Percentiles rank a stretch among this genome's conserved stretches.
Conservation (phyloP, 2,888 invertebrate species). For the Muschampia plurimacula region DNA sequence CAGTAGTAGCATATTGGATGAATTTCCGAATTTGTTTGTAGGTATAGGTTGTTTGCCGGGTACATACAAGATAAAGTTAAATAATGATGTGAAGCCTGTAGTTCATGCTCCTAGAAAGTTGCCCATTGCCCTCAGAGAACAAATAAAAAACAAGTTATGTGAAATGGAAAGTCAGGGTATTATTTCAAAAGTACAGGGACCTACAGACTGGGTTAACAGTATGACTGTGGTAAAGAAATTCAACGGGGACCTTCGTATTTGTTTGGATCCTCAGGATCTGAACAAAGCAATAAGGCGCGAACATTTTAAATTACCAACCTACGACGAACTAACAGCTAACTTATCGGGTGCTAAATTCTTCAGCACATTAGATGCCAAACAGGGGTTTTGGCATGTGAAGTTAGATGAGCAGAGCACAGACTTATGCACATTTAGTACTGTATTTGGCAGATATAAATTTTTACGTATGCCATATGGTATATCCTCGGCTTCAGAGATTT, state of each 20-base stretch:
- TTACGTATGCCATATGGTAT: constrained; percentile 47
- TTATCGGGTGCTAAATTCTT: constrained; percentile 44
- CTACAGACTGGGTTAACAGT: constrained; percentile 48
- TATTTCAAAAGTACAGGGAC: constrained; percentile 13
- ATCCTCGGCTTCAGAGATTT: constrained; percentile 47
- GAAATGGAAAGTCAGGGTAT: neutral
- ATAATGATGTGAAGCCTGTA: neutral
- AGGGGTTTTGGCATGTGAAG: constrained; percentile 44
- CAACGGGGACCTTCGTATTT: constrained; percentile 48
- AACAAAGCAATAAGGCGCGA: constrained; percentile 43
- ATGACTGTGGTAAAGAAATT: constrained; percentile 49
- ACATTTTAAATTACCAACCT: constrained; percentile 23
- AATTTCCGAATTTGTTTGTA: neutral
- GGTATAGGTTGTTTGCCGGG: constrained; percentile 1
- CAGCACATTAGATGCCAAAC: constrained; percentile 45
- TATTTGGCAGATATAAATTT: constrained; percentile 48
- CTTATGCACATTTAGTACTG: constrained; percentile 48
- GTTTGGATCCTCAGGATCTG: constrained; percentile 49
- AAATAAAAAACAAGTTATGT: neutral
- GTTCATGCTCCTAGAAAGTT: neutral
- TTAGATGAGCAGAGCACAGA: constrained; percentile 41
- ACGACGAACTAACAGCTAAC: constrained; percentile 7
- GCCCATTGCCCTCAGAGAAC: neutral
- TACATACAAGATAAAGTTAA: neutral
- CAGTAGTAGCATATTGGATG: neutral